Base-by-base conservation (phyloP, 2,797 vertebrate genomes). In the Kryptolebias ocellatus region DNA sequence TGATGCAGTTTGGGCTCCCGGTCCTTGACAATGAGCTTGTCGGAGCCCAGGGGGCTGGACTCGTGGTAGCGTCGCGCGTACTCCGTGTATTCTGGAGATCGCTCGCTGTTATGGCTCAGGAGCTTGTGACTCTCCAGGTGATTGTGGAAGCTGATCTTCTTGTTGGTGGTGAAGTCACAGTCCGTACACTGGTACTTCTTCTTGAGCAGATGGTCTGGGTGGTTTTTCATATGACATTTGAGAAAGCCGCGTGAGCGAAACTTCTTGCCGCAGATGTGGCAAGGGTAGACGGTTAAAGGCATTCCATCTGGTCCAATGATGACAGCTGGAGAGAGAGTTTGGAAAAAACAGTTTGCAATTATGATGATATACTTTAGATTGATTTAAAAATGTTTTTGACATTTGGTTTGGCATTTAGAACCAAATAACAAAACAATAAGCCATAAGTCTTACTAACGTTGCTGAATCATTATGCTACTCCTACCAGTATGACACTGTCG, bases 161-260 rank as follows among this genome's bases (percentile, higher is more conserved):
- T 99, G 92, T 99, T 99, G 76, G 98, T 99, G 91, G 97, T 98
- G 89, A 98, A 99, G 89, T 99, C 97, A 53, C 97, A 99, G 95
- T 99, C 98, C 45, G 98, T 98, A 84, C 98, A 99, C 91, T 96
- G 96, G 91, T 99, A 99, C 87, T 98, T 98, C 91, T 99, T 98
- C 59, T 96, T 95, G 37, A 94, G 92, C 90, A 99, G 93, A 84
- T 94, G 94, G 0, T 98, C 85, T 0, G 91, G 98, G 82, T 99
- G 98, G 89, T 98, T 99, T 81, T 98, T 98, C 94, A 98, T 99
- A 85, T 99, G 98, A 66, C 97, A 96, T 93, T 98, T 99, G 77
- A 99, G 94, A 92, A 99, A 99, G 49, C 97, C 97, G 76, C 97
- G 93, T 0, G 98, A 98, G 80, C 99, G 99, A 90, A 99, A 99